A percentile compares a stretch with the other conserved stretches of the same genome.
These are phyloP conservation scores for Rhodinocichla rosea DNA, from an alignment of 2,113 vertebrate genomes.

Conservation along the genomic window DNA sequence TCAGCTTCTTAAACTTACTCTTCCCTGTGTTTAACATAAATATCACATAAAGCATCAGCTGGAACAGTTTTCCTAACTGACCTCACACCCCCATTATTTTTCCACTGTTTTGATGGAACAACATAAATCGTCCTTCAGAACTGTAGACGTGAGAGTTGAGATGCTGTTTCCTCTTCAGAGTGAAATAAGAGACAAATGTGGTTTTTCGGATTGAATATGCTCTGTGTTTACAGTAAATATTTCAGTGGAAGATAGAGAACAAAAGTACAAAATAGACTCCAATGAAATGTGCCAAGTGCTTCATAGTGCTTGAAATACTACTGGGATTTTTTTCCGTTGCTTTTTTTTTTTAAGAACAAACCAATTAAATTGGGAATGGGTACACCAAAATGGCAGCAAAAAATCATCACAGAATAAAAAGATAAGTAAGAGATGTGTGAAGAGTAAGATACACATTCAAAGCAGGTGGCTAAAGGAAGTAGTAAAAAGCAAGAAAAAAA, in stretches of 20 bases:
- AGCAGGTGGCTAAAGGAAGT: neutral
- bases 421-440: neutral
- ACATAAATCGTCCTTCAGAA: neutral
- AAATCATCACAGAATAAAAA: neutral
- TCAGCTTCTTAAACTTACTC: neutral
- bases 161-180: neutral
- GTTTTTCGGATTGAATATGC: neutral
- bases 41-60: neutral
- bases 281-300: neutral
- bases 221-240: constrained; percentile 31
- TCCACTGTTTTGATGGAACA: constrained; percentile 1
- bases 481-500: neutral
- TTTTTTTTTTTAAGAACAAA: neutral
- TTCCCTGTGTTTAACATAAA: neutral
- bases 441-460: neutral
- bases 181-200: constrained; percentile 3
- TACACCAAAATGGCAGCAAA: neutral
- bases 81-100: neutral
- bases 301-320: neutral
- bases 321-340: neutral
- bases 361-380: neutral
- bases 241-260: neutral
- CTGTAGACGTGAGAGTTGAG: neutral
- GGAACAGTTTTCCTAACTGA: constrained; percentile 10
- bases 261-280: neutral